Percentiles rank a stretch among this genome's conserved stretches.
These are phyloP conservation scores for Sericinus montela DNA, from an alignment of 2,888 invertebrate species.

Conservation along the genomic window DNA sequence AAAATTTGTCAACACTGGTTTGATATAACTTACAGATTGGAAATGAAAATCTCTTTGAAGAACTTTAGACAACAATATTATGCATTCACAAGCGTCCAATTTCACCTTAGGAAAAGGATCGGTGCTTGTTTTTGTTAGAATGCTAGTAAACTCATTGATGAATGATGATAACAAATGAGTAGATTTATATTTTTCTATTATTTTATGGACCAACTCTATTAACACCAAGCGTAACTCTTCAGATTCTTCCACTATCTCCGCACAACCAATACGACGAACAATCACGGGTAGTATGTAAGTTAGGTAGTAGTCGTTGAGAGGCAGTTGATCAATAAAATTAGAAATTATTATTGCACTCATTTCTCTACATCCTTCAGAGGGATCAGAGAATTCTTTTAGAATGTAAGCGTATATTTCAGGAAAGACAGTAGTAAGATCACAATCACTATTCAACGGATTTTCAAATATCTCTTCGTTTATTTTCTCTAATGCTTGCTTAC, in stretches of 20 bases:
- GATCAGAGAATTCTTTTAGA: conserved; percentile 71
- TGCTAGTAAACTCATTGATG: conserved; percentile 86
- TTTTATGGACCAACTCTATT: conserved; percentile 81
- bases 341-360: conserved; percentile 75
- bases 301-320: conserved; percentile 85
- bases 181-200: conserved; percentile 82
- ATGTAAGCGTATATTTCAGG: conserved; percentile 63
- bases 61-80: conserved; percentile 81
- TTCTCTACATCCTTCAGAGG: conserved; percentile 82
- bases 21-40: conserved; percentile 85
- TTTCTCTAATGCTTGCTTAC: conserved; percentile 77
- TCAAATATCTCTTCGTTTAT: conserved; percentile 72
- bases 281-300: conserved; percentile 87
- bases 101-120: conserved; percentile 92
- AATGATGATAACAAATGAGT: conserved; percentile 81
- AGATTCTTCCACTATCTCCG: conserved; percentile 82
- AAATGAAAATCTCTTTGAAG: conserved; percentile 85
- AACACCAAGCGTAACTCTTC: conserved; percentile 91
- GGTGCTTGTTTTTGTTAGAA: conserved; percentile 84
- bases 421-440: conserved; percentile 54
- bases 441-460: conserved; percentile 48
- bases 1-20: conserved; percentile 85
- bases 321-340: conserved; percentile 77
- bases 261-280: conserved; percentile 86
- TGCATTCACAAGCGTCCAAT: conserved; percentile 86